Conservation (phyloP, 2,888 invertebrate genomes). For the Chydorus sphaericus region DNA sequence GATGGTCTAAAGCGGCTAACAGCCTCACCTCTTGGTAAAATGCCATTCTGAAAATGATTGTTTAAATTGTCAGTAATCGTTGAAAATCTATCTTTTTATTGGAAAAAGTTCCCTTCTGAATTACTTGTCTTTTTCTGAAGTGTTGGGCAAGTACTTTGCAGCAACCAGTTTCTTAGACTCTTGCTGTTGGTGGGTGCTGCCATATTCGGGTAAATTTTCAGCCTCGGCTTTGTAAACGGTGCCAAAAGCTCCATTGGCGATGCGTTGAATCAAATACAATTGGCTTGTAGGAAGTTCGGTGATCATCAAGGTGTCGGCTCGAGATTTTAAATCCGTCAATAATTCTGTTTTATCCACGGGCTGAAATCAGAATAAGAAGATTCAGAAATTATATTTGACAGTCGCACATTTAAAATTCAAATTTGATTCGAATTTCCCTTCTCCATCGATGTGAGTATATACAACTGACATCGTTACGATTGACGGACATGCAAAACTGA, state of each 20-base stretch:
- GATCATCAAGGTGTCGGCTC: slow-evolving; percentile 52
- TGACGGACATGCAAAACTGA: too few relatives aligned
- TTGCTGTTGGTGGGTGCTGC: slow-evolving; percentile 42
- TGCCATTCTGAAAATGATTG: neutral
- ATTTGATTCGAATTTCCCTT: too few relatives aligned
- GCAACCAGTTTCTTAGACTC: slow-evolving; percentile 63
- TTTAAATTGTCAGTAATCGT: neutral
- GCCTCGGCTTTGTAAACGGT: slow-evolving; percentile 75
- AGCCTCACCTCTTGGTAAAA: slow-evolving; percentile 45
- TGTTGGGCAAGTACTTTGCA: slow-evolving; percentile 67
- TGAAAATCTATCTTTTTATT: neutral
- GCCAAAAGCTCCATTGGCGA: slow-evolving; percentile 78
- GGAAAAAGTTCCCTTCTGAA: too few relatives aligned
- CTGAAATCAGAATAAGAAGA: neutral
- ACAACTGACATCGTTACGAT: too few relatives aligned
- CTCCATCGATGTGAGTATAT: too few relatives aligned
- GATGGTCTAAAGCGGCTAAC: slow-evolving; percentile 48
- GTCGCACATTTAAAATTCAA: too few relatives aligned
- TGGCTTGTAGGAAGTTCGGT: slow-evolving; percentile 69
- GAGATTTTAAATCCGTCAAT: slow-evolving; percentile 47
- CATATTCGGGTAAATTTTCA: slow-evolving; percentile 60
- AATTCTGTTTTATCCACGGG: slow-evolving; percentile 46
- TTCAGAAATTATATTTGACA: neutral
- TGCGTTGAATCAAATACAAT: slow-evolving; percentile 68
- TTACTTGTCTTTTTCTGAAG: slow-evolving; percentile 63